Evolutionary conservation across 2,888 invertebrate genomes (phyloP), one percentile per base, ranked within the genome.

Genomic region (Oxyteleia sp.): DNA sequence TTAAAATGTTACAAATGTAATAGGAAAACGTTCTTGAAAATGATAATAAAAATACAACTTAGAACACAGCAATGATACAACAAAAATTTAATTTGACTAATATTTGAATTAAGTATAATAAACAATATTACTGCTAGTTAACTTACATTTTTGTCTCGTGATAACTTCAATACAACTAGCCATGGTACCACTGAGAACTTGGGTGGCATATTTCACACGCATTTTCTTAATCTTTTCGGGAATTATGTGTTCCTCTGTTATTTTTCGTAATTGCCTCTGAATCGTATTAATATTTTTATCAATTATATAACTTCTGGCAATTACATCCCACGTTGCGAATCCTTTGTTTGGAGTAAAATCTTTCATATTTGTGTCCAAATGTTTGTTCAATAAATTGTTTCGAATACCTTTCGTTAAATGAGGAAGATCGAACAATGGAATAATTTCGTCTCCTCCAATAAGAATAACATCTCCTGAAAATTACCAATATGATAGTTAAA

Each of bases 201-300:
- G 49, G 20, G 20, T 16, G 16, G 49, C 49, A n/a, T n/a, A n/a
- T n/a, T n/a, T n/a, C n/a, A n/a, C n/a, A n/a, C n/a, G n/a, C n/a
- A n/a, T n/a, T n/a, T 23, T 49, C 10, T 49, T 49, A 20, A 49
- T 49, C 20, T 49, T 49, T n/a, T 20, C 49, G 16, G 49, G 49
- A 49, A 49, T 49, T 49, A 49, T 49, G 20, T 49, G 49, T 20
- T 49, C 49, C 20, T 49, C 49, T n/a, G 49, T 49, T 10, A 49
- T 49, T 10, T 49, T 49, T 20, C 23, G 4, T 26, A 41, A 41
- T 41, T 41, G 41, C 41, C 41, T 41, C 10, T 13, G 41, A 5
- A 41, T 41, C 10, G 41, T 41, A 13, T 41, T 41, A 41, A 41
- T 41, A 41, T 11, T 41, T 41, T 41, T 41, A 41, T 41, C 41